Evolutionary conservation across 2,797 vertebrate species (phyloP), one percentile per base, ranked within the genome.

Genomic region (Zalophus californianus): DNA sequence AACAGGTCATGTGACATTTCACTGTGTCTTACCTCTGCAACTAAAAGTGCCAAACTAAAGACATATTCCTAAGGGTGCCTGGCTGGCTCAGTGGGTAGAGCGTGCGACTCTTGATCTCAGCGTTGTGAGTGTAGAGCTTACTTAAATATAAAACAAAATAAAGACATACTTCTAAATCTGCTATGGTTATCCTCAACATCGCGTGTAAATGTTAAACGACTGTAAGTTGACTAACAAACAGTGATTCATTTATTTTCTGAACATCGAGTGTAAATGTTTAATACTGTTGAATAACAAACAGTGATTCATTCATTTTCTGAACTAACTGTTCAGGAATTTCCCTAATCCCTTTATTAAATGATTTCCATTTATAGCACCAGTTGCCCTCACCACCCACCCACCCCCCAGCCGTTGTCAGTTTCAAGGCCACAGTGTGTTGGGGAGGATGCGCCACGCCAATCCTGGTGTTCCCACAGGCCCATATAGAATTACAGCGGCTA

Each of bases 341-440:
- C 95, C 91, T 89, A 79, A 96, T 84, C 92, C 75, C 18, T 94
- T 84, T 85, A 84, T 95, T 91, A 98, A 92, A 82, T 62, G 64
- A 73, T 92, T 96, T 97, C 86, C 68, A 96, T 97, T 97, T 97
- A 90, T 94, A 97, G 80, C 86, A 73, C 79, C 68, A 21, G 58
- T 78, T 96, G 75, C 85, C 90, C 52, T 62, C 18, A 44, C 21
- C n/a, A 64, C 50, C 78, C 84, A 78, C 35, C 35, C 44, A 44
- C 44, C 27, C 70, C 54, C 21, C 97, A 97, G 87, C 93, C 96
- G 93, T 88, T 90, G 66, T 9, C 78, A 92, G 70, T 84, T 88
- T 77, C 88, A 86, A 97, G 87, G 84, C 78, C 72, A 82, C 85
- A 68, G 13, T 70, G 83, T 60, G 41, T 41, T 13, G 38, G 18